Percentiles rank a stretch among this genome's conserved stretches.
Conservation (phyloP, 2,888 invertebrate genomes). For the Ormia ochracea region DNA sequence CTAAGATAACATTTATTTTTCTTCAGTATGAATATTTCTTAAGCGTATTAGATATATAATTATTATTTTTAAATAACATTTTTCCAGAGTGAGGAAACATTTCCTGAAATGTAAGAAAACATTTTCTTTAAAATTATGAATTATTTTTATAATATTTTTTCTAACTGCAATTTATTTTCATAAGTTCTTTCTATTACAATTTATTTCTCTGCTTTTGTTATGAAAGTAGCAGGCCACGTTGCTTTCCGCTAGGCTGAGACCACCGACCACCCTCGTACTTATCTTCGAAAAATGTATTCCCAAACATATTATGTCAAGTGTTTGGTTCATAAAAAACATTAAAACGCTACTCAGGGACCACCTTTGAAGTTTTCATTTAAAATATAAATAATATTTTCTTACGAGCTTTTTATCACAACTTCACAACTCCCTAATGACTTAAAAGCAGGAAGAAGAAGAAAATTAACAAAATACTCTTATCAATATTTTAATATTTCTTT, state of each 20-base stretch:
- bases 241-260: too few species aligned
- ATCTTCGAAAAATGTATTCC: not conserved
- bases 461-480: not conserved
- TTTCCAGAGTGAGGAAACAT: too few species aligned
- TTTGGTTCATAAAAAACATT: not conserved
- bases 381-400: conserved; percentile 5
- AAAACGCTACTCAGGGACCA: not conserved
- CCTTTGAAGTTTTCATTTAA: conserved; percentile 19
- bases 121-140: too few species aligned
- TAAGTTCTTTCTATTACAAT: too few species aligned
- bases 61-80: too few species aligned
- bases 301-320: not conserved
- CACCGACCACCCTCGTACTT: not conserved
- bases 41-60: too few species aligned
- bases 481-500: conserved; percentile 46
- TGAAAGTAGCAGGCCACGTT: not conserved
- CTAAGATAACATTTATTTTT: too few species aligned
- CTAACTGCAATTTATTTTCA: too few species aligned
- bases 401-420: conserved; percentile 3
- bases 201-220: too few species aligned
- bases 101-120: too few species aligned
- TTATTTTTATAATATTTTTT: too few species aligned
- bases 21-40: too few species aligned
- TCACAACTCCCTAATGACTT: conserved; percentile 45
- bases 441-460: not conserved